Base-by-base conservation (phyloP, 1,140 invertebrate genomes). In the Drosophila micromelanica region DNA sequence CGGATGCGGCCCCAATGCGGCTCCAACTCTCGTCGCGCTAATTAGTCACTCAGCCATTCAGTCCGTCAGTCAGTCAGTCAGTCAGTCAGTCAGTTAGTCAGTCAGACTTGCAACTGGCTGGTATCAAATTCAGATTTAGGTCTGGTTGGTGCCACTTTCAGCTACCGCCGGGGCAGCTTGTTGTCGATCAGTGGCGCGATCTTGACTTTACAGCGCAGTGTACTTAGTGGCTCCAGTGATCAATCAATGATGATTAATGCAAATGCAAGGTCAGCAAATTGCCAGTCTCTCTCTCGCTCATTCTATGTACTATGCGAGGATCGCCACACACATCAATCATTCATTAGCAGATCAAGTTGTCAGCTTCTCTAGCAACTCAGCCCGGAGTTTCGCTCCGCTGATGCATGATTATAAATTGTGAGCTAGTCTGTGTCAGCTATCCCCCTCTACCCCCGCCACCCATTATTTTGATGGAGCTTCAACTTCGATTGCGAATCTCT, bases 241-340 rank as follows among this genome's bases (percentile, higher is more conserved):
- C 84, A 89, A 89, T 89, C 84, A 89, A 89, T 89, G 84, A 77
- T 89, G 84, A 89, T 89, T 89, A 89, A 89, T 89, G 84, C 84
- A 89, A 89, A 80, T 84, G 70, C 84, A 84, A 89, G 79, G 84
- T 89, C 85, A 89, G 78, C 69, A 76, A 80, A 76, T 78, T 71
- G 51, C 61, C 38, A 68, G 48, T 68, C 35, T n/a, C 40, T 60
- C 37, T 17, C 20, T 23, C 43, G 32, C 61, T 32, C 49, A 55
- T 40, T 42, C 46, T 43, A 55, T 59, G 13, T 9, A 20, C 2
- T 12, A 27, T 52, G 45, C 20, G 11, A n/a, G 49, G 5, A 45
- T 70, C 74, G 63, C 74, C 73, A 79, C 76, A 89, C 76, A 89
- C 84, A 89, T 89, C 84, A 89, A 89, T 89, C 84, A 89, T 89